Conservation (phyloP, 2,797 vertebrate genomes). For the Aeoliscus strigatus region DNA sequence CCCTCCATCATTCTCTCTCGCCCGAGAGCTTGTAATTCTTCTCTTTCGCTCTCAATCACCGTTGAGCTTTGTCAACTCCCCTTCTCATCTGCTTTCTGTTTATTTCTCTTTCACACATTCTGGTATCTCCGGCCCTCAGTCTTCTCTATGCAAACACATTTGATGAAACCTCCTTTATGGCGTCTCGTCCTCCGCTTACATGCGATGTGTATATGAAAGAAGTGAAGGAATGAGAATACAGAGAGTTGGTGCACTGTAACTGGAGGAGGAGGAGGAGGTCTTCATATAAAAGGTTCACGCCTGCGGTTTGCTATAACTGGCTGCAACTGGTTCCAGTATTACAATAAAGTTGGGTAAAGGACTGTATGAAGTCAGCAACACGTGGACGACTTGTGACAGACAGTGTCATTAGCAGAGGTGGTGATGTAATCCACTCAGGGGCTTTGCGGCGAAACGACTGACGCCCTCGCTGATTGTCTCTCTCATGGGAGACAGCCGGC, state of each 20-base stretch:
- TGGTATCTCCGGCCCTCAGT: conserved; percentile 7
- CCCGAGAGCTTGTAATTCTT: conserved; percentile 25
- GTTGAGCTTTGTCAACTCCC: conserved; percentile 46
- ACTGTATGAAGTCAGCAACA: conserved; percentile 49
- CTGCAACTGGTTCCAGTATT: conserved; percentile 44
- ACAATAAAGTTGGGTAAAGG: conserved; percentile 34
- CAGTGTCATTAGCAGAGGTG: conserved; percentile 40
- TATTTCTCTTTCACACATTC: conserved; percentile 27
- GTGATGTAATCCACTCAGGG: conserved; percentile 64
- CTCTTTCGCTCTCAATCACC: conserved; percentile 46
- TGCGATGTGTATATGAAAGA: too few relatives aligned
- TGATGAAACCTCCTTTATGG: conserved; percentile 21
- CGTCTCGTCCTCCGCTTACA: too few relatives aligned
- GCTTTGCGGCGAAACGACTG: conserved; percentile 55
- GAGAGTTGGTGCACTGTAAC: conserved; percentile 5
- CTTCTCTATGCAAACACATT: conserved; percentile 25
- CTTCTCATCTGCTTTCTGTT: conserved; percentile 22
- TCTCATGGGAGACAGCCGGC: conserved; percentile 36
- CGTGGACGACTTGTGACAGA: conserved; percentile 54
- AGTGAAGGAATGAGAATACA: conserved; percentile 5
- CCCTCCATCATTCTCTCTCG: conserved; percentile 16
- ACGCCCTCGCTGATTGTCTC: conserved; percentile 55
- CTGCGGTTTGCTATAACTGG: conserved; percentile 23
- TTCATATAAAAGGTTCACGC: conserved; percentile 18
- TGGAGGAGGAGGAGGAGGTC: conserved; percentile 8